Evolutionary conservation across 2,113 vertebrate genomes (phyloP).

Genomic region (Oreochromis aureus): DNA sequence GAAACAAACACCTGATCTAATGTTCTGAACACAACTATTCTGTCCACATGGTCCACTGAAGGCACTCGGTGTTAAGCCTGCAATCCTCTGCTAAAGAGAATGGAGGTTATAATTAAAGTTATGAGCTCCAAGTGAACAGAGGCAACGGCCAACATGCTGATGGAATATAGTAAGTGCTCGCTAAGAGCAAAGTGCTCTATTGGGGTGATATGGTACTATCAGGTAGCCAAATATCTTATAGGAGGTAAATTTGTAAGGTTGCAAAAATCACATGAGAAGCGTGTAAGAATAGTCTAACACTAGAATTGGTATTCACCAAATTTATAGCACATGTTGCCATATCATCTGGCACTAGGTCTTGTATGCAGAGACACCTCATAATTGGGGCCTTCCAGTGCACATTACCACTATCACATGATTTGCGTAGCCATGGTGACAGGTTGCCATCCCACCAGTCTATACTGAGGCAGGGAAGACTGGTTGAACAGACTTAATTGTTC

Average conservation of each 20-base stretch:
- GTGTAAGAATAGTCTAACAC: neutral
- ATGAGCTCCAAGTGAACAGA: neutral
- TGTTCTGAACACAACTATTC: no score
- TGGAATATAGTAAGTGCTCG: constrained; percentile 2
- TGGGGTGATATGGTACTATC: neutral
- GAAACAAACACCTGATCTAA: no score
- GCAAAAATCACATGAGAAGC: neutral
- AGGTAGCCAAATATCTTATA: neutral
- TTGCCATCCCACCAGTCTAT: neutral
- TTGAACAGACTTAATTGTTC: neutral
- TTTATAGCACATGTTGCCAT: neutral
- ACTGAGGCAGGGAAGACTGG: no score
- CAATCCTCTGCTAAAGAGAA: no score
- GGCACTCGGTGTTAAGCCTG: no score
- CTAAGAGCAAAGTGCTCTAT: neutral
- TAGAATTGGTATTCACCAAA: neutral
- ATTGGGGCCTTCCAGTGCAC: neutral
- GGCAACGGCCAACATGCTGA: constrained; percentile 1
- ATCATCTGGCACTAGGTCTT: neutral
- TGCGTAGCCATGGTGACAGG: neutral
- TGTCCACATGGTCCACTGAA: no score
- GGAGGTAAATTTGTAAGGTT: neutral
- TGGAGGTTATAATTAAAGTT: neutral
- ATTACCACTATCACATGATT: neutral
- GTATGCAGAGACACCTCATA: neutral